Evolutionary conservation across 2,888 invertebrate species (phyloP).

Genomic region (Matsumyia berberina): DNA sequence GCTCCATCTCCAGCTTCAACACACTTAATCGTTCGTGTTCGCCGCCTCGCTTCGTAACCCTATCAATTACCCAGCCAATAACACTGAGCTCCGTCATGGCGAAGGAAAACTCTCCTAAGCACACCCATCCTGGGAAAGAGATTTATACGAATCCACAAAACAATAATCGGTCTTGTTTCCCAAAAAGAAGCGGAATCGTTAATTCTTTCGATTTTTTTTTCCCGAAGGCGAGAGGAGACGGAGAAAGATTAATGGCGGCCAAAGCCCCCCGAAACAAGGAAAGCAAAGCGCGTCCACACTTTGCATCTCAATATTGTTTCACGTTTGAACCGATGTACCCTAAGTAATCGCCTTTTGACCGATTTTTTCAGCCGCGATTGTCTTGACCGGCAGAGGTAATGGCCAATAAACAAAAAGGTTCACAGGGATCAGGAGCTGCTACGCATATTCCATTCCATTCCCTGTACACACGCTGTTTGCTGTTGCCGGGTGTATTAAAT

Average conservation of each 20-base stretch:
- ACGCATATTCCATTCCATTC: not conserved
- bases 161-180: conserved; percentile 6
- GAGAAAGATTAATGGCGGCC: conserved; percentile 6
- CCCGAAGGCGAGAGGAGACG: not conserved
- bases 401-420: conserved; percentile 37
- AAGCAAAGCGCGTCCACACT: not conserved
- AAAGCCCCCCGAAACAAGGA: not conserved
- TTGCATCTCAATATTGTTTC: conserved; percentile 4
- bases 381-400: conserved; percentile 26
- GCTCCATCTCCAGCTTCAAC: not conserved
- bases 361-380: conserved; percentile 22
- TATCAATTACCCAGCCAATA: conserved; percentile 15
- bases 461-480: not conserved
- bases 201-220: conserved; percentile 3
- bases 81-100: not conserved
- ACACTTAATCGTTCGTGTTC: not conserved
- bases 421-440: conserved; percentile 22
- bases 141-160: not conserved
- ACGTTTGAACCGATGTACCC: conserved; percentile 13
- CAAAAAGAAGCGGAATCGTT: not conserved
- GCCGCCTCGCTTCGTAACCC: not conserved
- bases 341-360: too few species aligned
- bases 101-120: not conserved
- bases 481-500: not conserved
- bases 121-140: not conserved